A percentile compares a stretch with the other conserved stretches of the same genome.
Evolutionary conservation across 2,888 invertebrate genomes (phyloP).

Genomic region (Acleris sparsana): DNA sequence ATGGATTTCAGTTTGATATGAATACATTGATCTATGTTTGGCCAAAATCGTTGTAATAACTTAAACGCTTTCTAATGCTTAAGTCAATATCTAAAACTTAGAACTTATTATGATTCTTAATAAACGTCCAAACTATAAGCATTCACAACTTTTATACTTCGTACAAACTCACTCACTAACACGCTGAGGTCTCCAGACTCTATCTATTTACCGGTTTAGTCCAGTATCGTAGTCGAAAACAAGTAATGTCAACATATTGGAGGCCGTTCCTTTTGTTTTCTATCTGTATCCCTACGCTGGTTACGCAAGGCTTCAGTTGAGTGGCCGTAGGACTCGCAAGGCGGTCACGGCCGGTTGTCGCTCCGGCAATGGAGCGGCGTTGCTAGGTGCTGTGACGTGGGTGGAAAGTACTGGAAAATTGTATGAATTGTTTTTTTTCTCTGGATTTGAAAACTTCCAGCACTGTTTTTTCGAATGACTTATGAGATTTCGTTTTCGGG

Average conservation of each 20-base stretch:
- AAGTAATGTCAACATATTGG: constrained; percentile 1
- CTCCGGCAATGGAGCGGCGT: constrained; percentile 42
- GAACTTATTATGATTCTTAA: too few species aligned
- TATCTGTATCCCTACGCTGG: constrained; percentile 4
- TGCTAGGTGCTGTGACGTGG: constrained; percentile 2
- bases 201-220: constrained; percentile 2
- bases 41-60: too few species aligned
- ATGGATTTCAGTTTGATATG: too few species aligned
- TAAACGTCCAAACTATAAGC: too few species aligned
- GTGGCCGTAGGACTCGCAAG: constrained; percentile 45
- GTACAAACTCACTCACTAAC: too few species aligned
- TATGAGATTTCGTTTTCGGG: too few species aligned
- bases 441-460: background rate
- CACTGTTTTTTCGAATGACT: too few species aligned
- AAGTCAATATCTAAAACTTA: too few species aligned
- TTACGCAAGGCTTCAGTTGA: constrained; percentile 36
- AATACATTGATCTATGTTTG: too few species aligned
- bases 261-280: constrained; percentile 10
- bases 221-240: constrained; percentile 4
- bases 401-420: background rate
- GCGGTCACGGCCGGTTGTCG: constrained; percentile 77
- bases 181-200: background rate
- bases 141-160: too few species aligned
- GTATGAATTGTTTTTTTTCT: background rate
- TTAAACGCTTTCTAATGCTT: too few species aligned